These are phyloP conservation scores for Antechinus stuartii DNA, from an alignment of 2,113 vertebrate species.

Conservation along the genomic window DNA sequence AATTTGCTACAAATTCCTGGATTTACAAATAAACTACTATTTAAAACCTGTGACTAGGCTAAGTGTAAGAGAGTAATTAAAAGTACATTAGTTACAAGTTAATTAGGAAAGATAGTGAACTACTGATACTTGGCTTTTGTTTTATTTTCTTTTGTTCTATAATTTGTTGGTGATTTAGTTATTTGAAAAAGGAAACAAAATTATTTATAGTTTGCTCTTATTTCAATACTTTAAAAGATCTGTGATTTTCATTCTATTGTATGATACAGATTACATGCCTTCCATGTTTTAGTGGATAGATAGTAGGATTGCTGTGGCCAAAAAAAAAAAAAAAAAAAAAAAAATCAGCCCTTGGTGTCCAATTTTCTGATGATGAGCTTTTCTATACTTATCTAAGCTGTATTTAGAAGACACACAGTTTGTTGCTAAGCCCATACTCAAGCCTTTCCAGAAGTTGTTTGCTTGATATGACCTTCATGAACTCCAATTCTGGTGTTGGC, in stretches of 20 bases:
- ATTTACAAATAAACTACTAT: background rate
- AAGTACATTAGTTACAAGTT: background rate
- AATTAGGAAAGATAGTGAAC: background rate
- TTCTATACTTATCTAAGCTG: background rate
- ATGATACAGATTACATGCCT: background rate
- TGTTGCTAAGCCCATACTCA: background rate
- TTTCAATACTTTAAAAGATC: background rate
- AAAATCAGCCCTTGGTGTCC: background rate
- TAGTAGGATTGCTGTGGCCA: background rate
- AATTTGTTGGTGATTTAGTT: background rate
- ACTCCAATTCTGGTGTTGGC: background rate
- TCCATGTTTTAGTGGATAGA: background rate
- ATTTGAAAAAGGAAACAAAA: background rate
- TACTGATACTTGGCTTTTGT: background rate
- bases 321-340: background rate
- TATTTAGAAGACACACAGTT: background rate
- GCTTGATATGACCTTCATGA: background rate
- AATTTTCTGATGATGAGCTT: background rate
- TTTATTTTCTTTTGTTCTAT: background rate
- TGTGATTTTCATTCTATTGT: background rate
- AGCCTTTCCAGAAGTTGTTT: background rate
- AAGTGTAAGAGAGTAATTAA: background rate
- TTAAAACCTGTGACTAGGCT: constrained; percentile 3
- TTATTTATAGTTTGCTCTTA: constrained; percentile 1
- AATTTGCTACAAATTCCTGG: background rate